A percentile compares a stretch with the other conserved stretches of the same genome.
Evolutionary conservation across 2,113 vertebrate species (phyloP).

Genomic region (Barnardius zonarius): DNA sequence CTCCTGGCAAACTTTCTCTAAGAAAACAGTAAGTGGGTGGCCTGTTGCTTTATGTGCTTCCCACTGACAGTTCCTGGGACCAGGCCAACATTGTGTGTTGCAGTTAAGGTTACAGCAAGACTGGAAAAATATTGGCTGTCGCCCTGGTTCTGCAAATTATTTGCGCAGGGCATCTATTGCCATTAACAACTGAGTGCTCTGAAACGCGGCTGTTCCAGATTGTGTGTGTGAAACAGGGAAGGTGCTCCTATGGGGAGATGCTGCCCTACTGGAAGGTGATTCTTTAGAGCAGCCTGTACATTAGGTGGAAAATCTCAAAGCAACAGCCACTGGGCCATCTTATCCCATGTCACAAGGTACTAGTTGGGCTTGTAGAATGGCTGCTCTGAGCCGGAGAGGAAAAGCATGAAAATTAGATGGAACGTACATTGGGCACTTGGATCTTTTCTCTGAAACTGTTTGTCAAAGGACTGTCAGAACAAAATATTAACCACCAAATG

Average conservation of each 20-base stretch:
- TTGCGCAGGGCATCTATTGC: slow-evolving; percentile 8
- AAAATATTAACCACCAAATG: neutral
- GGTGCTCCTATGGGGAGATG: neutral
- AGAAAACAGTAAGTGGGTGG: slow-evolving; percentile 64
- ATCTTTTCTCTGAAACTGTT: neutral
- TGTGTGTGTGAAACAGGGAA: neutral
- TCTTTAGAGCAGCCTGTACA: neutral
- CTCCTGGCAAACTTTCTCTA: slow-evolving; percentile 53
- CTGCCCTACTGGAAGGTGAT: neutral
- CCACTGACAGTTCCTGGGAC: slow-evolving; percentile 37
- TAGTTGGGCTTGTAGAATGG: neutral
- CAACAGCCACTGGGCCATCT: neutral
- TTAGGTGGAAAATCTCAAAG: neutral
- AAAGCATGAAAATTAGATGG: slow-evolving; percentile 1
- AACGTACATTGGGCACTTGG: neutral
- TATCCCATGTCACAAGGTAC: neutral
- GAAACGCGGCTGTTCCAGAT: accelerated
- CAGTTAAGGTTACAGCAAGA: slow-evolving; percentile 43
- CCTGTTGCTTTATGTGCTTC: slow-evolving; percentile 19
- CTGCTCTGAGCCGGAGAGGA: neutral
- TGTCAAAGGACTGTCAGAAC: neutral
- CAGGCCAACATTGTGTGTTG: slow-evolving; percentile 21
- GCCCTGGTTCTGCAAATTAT: slow-evolving; percentile 9
- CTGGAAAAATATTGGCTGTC: slow-evolving; percentile 38
- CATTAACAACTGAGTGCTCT: neutral